Percentiles rank a stretch among this genome's conserved stretches.
Evolutionary conservation across 1,140 invertebrate genomes (phyloP).

Genomic region (Samia ricini): DNA sequence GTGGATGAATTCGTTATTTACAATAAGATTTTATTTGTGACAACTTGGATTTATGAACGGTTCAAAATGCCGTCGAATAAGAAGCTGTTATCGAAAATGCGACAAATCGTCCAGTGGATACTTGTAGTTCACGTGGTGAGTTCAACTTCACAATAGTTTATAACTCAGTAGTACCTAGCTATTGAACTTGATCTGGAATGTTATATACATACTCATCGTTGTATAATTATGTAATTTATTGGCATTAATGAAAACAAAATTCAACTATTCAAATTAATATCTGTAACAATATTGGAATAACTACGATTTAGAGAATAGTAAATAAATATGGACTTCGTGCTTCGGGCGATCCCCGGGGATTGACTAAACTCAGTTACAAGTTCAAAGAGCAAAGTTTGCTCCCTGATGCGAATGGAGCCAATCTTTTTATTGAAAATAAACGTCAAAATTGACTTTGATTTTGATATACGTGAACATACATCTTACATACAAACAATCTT

Average conservation of each 20-base stretch:
- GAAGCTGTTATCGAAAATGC: constrained; percentile 66
- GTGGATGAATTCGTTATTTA: constrained; percentile 65
- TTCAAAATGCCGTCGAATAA: constrained; percentile 68
- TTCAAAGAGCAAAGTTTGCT: constrained; percentile 68
- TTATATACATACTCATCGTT: neutral
- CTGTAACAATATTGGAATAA: constrained; percentile 3
- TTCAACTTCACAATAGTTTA: no score
- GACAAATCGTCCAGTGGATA: constrained; percentile 68
- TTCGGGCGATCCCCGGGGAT: constrained; percentile 37
- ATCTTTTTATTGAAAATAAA: constrained; percentile 27
- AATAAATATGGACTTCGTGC: constrained; percentile 56
- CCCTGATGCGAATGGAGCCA: constrained; percentile 14
- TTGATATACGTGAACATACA: neutral
- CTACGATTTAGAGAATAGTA: constrained; percentile 38
- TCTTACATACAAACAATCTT: neutral
- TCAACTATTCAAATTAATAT: no score
- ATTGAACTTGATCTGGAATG: neutral
- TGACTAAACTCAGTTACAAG: constrained; percentile 68
- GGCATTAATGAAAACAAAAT: no score
- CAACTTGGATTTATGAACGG: constrained; percentile 29
- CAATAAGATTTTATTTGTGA: constrained; percentile 35
- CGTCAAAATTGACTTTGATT: neutral
- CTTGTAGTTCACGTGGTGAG: constrained; percentile 70
- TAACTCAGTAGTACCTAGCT: no score
- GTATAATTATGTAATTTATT: neutral